Evolutionary conservation across 2,113 vertebrate genomes (phyloP), one percentile per base, ranked within the genome.

Genomic region (Amazona guildingii): DNA sequence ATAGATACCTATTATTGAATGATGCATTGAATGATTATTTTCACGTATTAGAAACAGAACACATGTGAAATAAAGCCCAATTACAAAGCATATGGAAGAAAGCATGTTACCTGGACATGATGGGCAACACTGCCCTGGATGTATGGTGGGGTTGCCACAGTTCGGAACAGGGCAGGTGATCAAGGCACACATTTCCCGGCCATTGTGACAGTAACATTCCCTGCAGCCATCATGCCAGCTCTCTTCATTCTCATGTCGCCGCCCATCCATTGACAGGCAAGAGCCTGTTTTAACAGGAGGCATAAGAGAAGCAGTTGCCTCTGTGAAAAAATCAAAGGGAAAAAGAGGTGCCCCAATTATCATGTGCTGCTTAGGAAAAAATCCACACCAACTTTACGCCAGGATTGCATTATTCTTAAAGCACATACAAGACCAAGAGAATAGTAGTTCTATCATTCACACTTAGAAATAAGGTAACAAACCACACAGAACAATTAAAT

Each of bases 201-300:
- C 98, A 1, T 94, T 98, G 85, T 98, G 98, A 69, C 99, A 99
- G 96, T 98, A 99, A 90, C 99, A 99, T 13, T 99, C 98, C 43
- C 99, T 98, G 97, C 99, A 99, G 72, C 99, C 99, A 11, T 99
- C 99, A 3, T 99, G 98, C 99, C 99, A 99, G 90, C 98, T 99
- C 90, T 99, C 98, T 63, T 98, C 98, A 3, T 98, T 98, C 92
- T 98, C 98, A 7, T 99, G 99, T 59, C 98, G 98, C 48, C 97
- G 98, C 46, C 99, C 99, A 29, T 99, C 99, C 98, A 99, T 98
- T 69, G 99, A 99, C 80, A 99, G 97, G 95, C 99, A 99, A 3
- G 98, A 98, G 90, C 98, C 98, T 35, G 97, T 95, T 91, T 98
- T 98, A 75, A 98, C 81, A 2, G 98, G 97, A 25, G 98, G 98